Conservation (phyloP, 1,140 invertebrate genomes). For the Scylla paramamosain region DNA sequence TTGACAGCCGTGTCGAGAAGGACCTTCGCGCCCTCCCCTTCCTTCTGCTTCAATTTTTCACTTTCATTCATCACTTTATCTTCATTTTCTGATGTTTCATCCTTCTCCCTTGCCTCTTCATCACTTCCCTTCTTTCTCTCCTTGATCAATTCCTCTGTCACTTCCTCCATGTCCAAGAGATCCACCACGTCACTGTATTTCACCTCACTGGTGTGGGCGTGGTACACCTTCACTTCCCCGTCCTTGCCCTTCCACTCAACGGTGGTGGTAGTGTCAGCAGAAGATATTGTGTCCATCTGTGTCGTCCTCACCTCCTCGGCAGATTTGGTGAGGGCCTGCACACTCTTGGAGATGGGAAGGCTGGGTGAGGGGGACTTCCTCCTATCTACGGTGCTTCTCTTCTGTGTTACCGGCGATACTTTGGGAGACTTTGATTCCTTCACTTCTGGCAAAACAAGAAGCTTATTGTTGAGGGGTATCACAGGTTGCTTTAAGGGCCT, state of each 20-base stretch:
- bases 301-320: slow-evolving; percentile 35
- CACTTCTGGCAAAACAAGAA: slow-evolving; percentile 4
- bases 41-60: not conserved
- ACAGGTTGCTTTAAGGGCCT: slow-evolving; percentile 36
- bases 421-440: slow-evolving; percentile 12
- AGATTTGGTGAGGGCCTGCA: slow-evolving; percentile 62
- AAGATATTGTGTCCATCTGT: not conserved
- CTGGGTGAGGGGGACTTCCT: slow-evolving; percentile 63
- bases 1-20: not conserved
- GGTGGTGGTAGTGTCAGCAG: not conserved
- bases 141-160: not conserved
- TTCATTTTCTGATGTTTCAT: not conserved
- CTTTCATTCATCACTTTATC: not conserved
- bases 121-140: not conserved
- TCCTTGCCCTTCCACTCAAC: not conserved
- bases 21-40: not conserved
- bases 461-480: slow-evolving; percentile 59
- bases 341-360: slow-evolving; percentile 63
- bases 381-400: slow-evolving; percentile 25
- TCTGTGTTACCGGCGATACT: slow-evolving; percentile 24
- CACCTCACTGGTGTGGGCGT: not conserved
- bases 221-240: not conserved
- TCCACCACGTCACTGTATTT: slow-evolving; percentile 6
- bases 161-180: not conserved
- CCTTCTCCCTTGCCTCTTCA: not conserved